These are phyloP conservation scores for Zhengitettix transpicula DNA, from an alignment of 2,888 invertebrate genomes.

Conservation along the genomic window DNA sequence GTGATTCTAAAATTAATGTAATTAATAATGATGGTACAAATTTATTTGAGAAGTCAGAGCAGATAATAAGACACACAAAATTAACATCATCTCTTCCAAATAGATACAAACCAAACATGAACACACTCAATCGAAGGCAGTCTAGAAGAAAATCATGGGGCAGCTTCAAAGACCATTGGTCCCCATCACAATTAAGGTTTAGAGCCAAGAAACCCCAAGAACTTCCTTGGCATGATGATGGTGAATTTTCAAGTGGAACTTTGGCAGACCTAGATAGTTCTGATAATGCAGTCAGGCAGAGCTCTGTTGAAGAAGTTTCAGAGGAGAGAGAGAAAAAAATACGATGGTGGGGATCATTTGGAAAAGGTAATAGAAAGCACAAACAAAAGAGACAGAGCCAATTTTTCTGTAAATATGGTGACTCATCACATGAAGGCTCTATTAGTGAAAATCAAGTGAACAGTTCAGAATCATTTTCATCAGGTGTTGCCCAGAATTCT, in stretches of 20 bases:
- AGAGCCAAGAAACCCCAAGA: background rate
- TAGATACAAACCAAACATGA: no score
- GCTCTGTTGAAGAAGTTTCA: slow-evolving; percentile 10
- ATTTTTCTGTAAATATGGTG: slow-evolving; percentile 14
- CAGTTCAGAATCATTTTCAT: background rate
- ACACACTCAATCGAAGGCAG: background rate
- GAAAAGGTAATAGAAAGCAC: slow-evolving; percentile 17
- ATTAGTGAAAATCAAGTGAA: slow-evolving; percentile 2
- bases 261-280: slow-evolving; percentile 12
- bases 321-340: slow-evolving; percentile 10
- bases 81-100: background rate
- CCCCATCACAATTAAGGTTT: background rate
- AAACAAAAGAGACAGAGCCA: slow-evolving; percentile 15
- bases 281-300: slow-evolving; percentile 6
- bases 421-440: background rate
- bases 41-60: background rate
- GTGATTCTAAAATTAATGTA: background rate
- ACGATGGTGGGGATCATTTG: slow-evolving; percentile 20
- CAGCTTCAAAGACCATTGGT: slow-evolving; percentile 3
- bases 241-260: slow-evolving; percentile 11
- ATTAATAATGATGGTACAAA: background rate
- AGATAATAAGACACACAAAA: background rate
- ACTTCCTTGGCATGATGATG: slow-evolving; percentile 11
- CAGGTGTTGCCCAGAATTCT: background rate
- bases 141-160: slow-evolving; percentile 9